A percentile compares a stretch with the other conserved stretches of the same genome.
Conservation (phyloP, 2,797 vertebrate genomes). For the Gymnothorax reevesii region DNA sequence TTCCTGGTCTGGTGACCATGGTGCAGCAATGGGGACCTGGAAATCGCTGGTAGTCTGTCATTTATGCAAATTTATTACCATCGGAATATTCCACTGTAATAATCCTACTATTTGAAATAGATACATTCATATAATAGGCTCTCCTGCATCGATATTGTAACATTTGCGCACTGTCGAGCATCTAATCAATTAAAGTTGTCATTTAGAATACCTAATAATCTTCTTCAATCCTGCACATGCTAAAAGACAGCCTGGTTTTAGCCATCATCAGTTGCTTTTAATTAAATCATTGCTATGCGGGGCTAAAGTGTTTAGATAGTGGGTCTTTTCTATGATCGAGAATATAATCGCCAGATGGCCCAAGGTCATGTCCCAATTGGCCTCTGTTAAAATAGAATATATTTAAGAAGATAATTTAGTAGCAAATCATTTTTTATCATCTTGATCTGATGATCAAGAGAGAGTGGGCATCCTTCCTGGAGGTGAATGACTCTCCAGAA, state of each 20-base stretch:
- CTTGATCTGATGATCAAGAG: too few relatives aligned
- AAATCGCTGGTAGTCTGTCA: not conserved
- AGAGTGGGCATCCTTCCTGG: too few relatives aligned
- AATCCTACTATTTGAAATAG: not conserved
- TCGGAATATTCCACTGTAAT: not conserved
- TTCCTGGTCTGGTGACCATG: not conserved
- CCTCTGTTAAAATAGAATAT: not conserved
- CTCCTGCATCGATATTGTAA: not conserved
- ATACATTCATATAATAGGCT: not conserved
- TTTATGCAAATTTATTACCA: not conserved
- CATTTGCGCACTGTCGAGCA: not conserved
- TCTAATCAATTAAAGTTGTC: not conserved
- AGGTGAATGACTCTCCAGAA: too few relatives aligned
- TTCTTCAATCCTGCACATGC: not conserved
- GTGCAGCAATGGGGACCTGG: not conserved
- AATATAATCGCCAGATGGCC: not conserved
- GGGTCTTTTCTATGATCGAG: not conserved
- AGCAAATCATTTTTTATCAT: not conserved
- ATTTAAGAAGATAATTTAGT: not conserved
- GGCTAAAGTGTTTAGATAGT: not conserved
- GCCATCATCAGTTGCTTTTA: slow-evolving; percentile 17
- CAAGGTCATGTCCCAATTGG: not conserved
- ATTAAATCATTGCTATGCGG: slow-evolving; percentile 27
- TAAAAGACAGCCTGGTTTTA: slow-evolving; percentile 2
- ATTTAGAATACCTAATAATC: not conserved